Percentiles rank a stretch among this genome's conserved stretches.
phyloP scores from a whole-genome alignment of 2,113 vertebrate species.

The Lepisosteus oculatus region DNA sequence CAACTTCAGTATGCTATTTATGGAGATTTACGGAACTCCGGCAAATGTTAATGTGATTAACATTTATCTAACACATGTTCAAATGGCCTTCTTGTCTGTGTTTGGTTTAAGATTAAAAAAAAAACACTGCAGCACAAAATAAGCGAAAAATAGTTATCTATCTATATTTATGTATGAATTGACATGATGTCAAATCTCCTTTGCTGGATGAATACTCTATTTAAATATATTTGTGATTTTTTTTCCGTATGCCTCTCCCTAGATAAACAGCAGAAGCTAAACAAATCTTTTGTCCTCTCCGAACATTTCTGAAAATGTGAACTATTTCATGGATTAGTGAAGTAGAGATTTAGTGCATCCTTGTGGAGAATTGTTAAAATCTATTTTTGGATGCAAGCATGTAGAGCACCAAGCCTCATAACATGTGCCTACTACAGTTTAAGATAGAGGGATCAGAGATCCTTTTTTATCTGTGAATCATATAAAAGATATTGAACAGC shows the following conservation, averaged over 20 bases:
- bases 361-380: slow-evolving; percentile 74
- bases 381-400: slow-evolving; percentile 74
- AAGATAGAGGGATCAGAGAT: slow-evolving; percentile 71
- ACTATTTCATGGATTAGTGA: slow-evolving; percentile 73
- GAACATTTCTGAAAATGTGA: slow-evolving; percentile 68
- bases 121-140: slow-evolving; percentile 36
- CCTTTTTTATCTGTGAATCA: slow-evolving; percentile 68
- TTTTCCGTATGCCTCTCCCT: slow-evolving; percentile 58
- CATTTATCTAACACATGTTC: slow-evolving; percentile 74
- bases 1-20: slow-evolving; percentile 74
- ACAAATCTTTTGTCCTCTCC: slow-evolving; percentile 63
- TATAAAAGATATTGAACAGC: slow-evolving; percentile 62
- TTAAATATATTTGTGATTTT: slow-evolving; percentile 52
- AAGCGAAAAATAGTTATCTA: slow-evolving; percentile 13
- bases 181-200: slow-evolving; percentile 57
- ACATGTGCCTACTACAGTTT: slow-evolving; percentile 79
- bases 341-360: slow-evolving; percentile 77
- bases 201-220: slow-evolving; percentile 54
- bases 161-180: slow-evolving; percentile 15
- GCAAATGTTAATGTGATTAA: slow-evolving; percentile 78
- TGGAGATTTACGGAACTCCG: slow-evolving; percentile 74
- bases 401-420: slow-evolving; percentile 76
- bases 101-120: slow-evolving; percentile 60
- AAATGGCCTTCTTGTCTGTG: slow-evolving; percentile 65
- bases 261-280: slow-evolving; percentile 60